Percentiles rank a stretch among this genome's conserved stretches.
Evolutionary conservation across 2,888 invertebrate genomes (phyloP).

Genomic region (Artemia sp.): DNA sequence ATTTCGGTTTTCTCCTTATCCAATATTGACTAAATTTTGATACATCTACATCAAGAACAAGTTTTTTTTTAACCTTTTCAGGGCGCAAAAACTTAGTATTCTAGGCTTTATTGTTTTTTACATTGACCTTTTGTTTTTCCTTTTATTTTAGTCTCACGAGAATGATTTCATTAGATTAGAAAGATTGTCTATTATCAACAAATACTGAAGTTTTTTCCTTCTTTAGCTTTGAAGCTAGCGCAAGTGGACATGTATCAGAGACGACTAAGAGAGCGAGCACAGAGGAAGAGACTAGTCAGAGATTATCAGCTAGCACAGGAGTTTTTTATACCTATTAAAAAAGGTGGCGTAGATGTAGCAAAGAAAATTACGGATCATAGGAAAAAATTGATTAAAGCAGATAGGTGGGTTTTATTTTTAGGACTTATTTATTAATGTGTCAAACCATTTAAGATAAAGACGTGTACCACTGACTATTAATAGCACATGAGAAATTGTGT

Average conservation of each 20-base stretch:
- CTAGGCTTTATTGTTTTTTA: too few species aligned
- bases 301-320: conserved; percentile 77
- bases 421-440: too few species aligned
- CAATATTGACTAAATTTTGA: too few species aligned
- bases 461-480: too few species aligned
- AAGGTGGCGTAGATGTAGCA: conserved; percentile 35
- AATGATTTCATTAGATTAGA: too few species aligned
- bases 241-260: conserved; percentile 82
- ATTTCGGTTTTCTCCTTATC: too few species aligned
- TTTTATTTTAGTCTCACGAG: neutral
- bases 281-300: conserved; percentile 70
- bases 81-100: too few species aligned
- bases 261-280: conserved; percentile 60
- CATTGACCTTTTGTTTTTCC: neutral
- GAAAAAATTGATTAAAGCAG: conserved; percentile 54
- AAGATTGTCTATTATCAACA: neutral
- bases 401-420: conserved; percentile 40
- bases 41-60: too few species aligned
- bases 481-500: too few species aligned
- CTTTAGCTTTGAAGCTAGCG: conserved; percentile 60
- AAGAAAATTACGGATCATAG: conserved; percentile 33
- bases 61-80: too few species aligned
- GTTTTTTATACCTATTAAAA: conserved; percentile 49
- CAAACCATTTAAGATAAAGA: too few species aligned
- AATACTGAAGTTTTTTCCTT: conserved; percentile 20